Evolutionary conservation across 2,113 vertebrate genomes (phyloP).

Genomic region (Pangasianodon hypophthalmus): DNA sequence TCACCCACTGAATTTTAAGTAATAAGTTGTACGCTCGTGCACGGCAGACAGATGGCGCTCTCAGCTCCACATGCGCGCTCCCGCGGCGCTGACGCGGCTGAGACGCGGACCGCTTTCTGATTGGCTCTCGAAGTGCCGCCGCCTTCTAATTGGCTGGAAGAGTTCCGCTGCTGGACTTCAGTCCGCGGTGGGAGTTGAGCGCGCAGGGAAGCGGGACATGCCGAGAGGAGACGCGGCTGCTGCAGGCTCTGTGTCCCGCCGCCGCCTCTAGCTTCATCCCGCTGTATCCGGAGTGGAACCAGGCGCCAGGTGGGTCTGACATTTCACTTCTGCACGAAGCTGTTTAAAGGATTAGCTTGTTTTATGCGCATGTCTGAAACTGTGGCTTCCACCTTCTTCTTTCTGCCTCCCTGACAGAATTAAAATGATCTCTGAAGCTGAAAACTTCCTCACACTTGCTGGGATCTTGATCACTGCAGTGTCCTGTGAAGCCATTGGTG

Average conservation of each 20-base stretch:
- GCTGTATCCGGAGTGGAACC: not conserved
- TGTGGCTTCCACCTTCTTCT: not conserved
- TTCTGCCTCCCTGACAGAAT: conserved; percentile 1
- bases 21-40: not conserved
- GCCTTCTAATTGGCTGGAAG: not conserved
- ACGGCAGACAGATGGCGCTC: conserved; percentile 25
- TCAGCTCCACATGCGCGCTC: not conserved
- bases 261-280: not conserved
- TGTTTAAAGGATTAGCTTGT: not conserved
- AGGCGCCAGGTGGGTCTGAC: not conserved
- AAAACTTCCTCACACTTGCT: not conserved
- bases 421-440: conserved; percentile 4
- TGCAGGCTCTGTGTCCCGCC: not conserved
- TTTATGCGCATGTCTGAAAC: not conserved
- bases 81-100: not conserved
- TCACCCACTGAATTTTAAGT: not conserved
- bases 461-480: not conserved
- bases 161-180: not conserved
- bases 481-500: conserved; percentile 6
- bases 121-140: conserved; percentile 23
- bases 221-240: not conserved
- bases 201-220: not conserved
- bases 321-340: not conserved
- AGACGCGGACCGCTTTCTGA: conserved; percentile 22
- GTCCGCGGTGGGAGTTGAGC: not conserved